Conservation (phyloP, 2,888 invertebrate species). For the Criorhina ranunculi region DNA sequence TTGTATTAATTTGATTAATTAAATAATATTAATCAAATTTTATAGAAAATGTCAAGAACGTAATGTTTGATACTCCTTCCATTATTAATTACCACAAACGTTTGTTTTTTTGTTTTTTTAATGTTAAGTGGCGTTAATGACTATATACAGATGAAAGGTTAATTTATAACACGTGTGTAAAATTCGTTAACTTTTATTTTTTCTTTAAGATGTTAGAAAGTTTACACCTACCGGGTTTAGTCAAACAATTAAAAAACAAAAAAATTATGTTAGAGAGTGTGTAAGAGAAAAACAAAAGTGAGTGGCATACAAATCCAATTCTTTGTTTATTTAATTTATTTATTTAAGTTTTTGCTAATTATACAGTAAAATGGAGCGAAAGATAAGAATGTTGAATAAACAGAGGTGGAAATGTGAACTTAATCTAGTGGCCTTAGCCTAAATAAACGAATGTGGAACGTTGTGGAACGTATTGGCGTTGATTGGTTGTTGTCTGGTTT, state of each 20-base stretch:
- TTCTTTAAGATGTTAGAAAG: conserved; percentile 1
- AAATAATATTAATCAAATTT: not conserved
- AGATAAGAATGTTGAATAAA: not conserved
- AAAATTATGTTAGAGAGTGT: conserved; percentile 6
- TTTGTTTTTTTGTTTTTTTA: not conserved
- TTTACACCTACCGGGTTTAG: conserved; percentile 14
- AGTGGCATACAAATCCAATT: not conserved
- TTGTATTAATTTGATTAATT: conserved; percentile 21
- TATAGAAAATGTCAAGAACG: not conserved
- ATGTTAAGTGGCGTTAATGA: conserved; percentile 4
- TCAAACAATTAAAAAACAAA: not conserved
- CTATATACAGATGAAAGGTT: conserved; percentile 5
- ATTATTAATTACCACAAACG: conserved; percentile 2
- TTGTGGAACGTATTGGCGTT: too few species aligned
- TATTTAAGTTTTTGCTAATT: not conserved
- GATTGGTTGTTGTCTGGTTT: too few species aligned
- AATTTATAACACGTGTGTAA: conserved; percentile 5
- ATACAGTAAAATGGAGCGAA: not conserved
- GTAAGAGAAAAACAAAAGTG: not conserved
- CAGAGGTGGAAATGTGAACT: not conserved
- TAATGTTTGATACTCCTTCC: not conserved
- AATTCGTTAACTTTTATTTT: not conserved
- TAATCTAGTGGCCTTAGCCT: not conserved
- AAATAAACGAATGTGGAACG: too few species aligned
- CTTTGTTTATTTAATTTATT: not conserved